A percentile compares a stretch with the other conserved stretches of the same genome.
Evolutionary conservation across 2,888 invertebrate genomes (phyloP).

Genomic region (Lasioglossum marginatum): DNA sequence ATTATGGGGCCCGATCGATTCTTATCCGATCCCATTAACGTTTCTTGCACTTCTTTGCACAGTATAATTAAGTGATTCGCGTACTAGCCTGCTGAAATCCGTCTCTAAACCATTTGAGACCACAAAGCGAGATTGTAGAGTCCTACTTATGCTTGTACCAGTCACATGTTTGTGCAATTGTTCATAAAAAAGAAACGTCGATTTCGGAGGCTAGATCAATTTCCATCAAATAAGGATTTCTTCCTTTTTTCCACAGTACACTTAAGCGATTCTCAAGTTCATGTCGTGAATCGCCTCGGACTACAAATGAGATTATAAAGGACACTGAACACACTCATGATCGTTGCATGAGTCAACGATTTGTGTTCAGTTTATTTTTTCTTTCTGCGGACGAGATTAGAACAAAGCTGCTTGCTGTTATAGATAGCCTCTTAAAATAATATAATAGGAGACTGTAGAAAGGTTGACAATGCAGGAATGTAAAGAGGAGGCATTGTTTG

Average conservation of each 20-base stretch:
- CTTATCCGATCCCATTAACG: background rate
- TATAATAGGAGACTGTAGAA: background rate
- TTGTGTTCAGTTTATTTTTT: background rate
- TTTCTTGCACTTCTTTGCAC: background rate
- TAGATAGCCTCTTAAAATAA: background rate
- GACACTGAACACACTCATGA: background rate
- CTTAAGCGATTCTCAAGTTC: background rate
- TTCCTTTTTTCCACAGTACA: background rate
- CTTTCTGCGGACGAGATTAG: background rate
- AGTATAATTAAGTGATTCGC: conserved; percentile 3
- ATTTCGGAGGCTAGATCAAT: background rate
- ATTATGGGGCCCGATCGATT: background rate
- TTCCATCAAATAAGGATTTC: background rate
- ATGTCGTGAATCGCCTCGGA: background rate
- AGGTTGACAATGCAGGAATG: conserved; percentile 11
- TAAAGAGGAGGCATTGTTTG: background rate
- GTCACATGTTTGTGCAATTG: background rate
- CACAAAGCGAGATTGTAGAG: background rate
- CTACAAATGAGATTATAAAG: conserved; percentile 5
- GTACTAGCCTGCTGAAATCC: background rate
- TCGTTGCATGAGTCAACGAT: conserved; percentile 3
- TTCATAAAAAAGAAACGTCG: background rate
- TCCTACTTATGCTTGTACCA: background rate
- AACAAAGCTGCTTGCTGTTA: conserved; percentile 3
- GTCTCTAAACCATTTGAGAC: background rate